Evolutionary conservation across 2,797 vertebrate species (phyloP).

Genomic region (Sebastiscus tertius): DNA sequence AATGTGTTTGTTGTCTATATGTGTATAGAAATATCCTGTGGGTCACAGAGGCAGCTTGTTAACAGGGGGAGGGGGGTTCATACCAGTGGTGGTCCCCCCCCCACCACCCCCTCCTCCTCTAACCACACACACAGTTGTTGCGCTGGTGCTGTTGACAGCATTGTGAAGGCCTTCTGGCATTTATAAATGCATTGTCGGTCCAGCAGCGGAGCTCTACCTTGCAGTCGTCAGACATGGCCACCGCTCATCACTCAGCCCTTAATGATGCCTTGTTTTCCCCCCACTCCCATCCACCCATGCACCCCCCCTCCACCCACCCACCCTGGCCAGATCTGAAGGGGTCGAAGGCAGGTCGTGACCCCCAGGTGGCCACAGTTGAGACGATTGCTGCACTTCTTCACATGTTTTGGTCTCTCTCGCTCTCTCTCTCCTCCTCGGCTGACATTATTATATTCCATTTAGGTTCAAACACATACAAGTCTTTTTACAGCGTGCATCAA

Average conservation of each 20-base stretch:
- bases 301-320: constrained; percentile 45
- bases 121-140: constrained; percentile 53
- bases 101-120: not conserved
- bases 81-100: constrained; percentile 27
- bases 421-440: constrained; percentile 61
- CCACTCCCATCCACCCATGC: constrained; percentile 44
- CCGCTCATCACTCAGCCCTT: constrained; percentile 94
- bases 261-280: constrained; percentile 89
- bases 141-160: constrained; percentile 46
- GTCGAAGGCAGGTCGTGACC: constrained; percentile 95
- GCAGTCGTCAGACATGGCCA: constrained; percentile 87
- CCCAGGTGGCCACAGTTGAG: constrained; percentile 86
- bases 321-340: constrained; percentile 89
- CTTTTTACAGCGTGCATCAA: constrained; percentile 6
- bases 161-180: constrained; percentile 71
- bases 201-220: constrained; percentile 40
- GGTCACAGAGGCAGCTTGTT: constrained; percentile 75
- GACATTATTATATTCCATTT: constrained; percentile 17
- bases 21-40: constrained; percentile 69
- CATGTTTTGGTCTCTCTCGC: constrained; percentile 66
- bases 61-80: constrained; percentile 32
- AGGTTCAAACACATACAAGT: constrained; percentile 24
- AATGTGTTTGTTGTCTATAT: constrained; percentile 67
- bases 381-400: constrained; percentile 7
- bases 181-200: constrained; percentile 67